A percentile compares a stretch with the other conserved stretches of the same genome.
These are phyloP conservation scores for Bombus balteatus DNA, from an alignment of 1,140 invertebrate genomes.

Conservation along the genomic window DNA sequence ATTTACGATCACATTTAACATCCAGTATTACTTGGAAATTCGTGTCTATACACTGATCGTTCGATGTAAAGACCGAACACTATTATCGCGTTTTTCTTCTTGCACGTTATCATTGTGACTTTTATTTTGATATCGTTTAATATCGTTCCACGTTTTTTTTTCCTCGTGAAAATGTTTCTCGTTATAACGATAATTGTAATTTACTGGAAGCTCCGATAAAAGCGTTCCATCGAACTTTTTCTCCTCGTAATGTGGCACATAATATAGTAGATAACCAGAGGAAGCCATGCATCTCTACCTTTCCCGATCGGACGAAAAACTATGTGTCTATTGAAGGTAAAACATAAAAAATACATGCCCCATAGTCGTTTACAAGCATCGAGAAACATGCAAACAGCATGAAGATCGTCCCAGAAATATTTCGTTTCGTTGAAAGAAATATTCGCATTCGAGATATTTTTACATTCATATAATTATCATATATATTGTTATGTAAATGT, in stretches of 20 bases:
- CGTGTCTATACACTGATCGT: slow-evolving; percentile 1
- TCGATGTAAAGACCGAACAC: neutral
- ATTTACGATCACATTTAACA: slow-evolving; percentile 8
- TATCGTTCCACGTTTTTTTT: no score
- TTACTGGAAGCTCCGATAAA: neutral
- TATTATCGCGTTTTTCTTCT: neutral
- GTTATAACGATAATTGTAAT: slow-evolving; percentile 8
- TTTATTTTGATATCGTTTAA: neutral
- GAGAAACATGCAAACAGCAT: slow-evolving; percentile 64
- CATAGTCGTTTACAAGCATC: neutral
- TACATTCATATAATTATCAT: neutral
- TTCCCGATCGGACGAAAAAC: neutral
- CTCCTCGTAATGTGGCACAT: neutral
- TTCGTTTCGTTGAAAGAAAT: slow-evolving; percentile 15
- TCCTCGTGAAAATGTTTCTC: no score
- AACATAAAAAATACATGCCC: slow-evolving; percentile 17
- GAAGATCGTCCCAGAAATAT: slow-evolving; percentile 80
- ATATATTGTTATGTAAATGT: slow-evolving; percentile 21
- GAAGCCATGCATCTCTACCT: slow-evolving; percentile 27
- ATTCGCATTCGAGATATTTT: neutral
- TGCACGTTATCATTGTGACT: neutral
- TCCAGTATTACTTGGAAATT: neutral
- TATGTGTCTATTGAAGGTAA: neutral
- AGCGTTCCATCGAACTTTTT: neutral
- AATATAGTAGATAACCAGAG: neutral